These are phyloP conservation scores for Psophia crepitans DNA, from an alignment of 2,113 vertebrate species.

Conservation along the genomic window DNA sequence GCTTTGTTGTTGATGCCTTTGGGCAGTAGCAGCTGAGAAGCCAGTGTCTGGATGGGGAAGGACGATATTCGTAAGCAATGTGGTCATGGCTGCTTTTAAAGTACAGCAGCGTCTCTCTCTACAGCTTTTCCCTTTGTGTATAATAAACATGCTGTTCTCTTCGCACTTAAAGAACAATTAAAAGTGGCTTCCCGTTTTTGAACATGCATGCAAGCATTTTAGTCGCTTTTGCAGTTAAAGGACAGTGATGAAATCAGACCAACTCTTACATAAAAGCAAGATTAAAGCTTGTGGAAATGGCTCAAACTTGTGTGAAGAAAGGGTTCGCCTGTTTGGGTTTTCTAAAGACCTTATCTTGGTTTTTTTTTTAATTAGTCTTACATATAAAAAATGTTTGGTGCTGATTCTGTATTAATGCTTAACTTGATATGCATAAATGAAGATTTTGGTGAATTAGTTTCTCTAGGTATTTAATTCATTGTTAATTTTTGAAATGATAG, in stretches of 20 bases:
- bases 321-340: background rate
- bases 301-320: background rate
- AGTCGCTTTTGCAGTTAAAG: background rate
- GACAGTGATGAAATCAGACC: background rate
- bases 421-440: background rate
- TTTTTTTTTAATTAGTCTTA: background rate
- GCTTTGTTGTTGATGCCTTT: conserved; percentile 18
- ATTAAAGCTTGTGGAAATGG: background rate
- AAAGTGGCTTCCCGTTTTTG: background rate
- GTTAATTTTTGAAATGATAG: background rate
- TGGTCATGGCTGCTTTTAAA: background rate
- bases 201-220: background rate
- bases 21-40: conserved; percentile 8
- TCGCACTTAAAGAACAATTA: background rate
- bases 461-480: background rate
- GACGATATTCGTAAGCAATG: background rate
- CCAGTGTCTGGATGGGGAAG: background rate
- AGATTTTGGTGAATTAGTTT: background rate
- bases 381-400: background rate
- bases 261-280: background rate
- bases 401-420: background rate
- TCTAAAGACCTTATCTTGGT: background rate
- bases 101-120: background rate
- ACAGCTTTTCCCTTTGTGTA: background rate
- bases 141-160: background rate